Conservation (phyloP, 2,113 vertebrate genomes). For the Galeopterus variegatus region DNA sequence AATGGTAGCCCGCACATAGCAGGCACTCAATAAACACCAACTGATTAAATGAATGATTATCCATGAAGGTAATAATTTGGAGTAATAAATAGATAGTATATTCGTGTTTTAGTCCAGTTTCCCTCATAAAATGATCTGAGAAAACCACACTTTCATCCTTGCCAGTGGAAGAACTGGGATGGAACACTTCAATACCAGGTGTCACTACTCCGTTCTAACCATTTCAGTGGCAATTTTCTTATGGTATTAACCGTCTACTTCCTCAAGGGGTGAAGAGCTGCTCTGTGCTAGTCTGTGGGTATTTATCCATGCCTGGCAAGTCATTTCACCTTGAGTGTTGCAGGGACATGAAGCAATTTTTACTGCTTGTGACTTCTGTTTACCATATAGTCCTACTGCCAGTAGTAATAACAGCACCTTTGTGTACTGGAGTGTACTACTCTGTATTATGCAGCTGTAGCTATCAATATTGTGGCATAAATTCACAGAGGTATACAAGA, state of each 20-base stretch:
- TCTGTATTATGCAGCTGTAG: not conserved
- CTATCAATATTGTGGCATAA: not conserved
- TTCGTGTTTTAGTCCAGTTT: not conserved
- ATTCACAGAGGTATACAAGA: constrained; percentile 14
- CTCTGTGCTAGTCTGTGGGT: not conserved
- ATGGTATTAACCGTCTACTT: not conserved
- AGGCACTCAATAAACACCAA: not conserved
- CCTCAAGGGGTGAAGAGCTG: not conserved
- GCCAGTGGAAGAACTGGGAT: not conserved
- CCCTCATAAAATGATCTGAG: not conserved
- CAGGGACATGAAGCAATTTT: constrained; percentile 32
- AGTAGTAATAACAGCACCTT: not conserved
- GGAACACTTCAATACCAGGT: not conserved
- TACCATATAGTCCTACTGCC: not conserved
- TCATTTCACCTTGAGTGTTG: not conserved
- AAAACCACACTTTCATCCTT: constrained; percentile 10
- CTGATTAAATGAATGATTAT: not conserved
- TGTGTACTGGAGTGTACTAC: not conserved
- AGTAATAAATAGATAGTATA: constrained; percentile 19
- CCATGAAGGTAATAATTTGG: not conserved
- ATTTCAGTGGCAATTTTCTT: not conserved
- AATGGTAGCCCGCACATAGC: not conserved
- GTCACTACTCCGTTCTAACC: not conserved
- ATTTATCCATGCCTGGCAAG: not conserved
- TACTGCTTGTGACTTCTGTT: constrained; percentile 51